Conservation (phyloP, 2,113 vertebrate genomes). For the Rynchops niger region DNA sequence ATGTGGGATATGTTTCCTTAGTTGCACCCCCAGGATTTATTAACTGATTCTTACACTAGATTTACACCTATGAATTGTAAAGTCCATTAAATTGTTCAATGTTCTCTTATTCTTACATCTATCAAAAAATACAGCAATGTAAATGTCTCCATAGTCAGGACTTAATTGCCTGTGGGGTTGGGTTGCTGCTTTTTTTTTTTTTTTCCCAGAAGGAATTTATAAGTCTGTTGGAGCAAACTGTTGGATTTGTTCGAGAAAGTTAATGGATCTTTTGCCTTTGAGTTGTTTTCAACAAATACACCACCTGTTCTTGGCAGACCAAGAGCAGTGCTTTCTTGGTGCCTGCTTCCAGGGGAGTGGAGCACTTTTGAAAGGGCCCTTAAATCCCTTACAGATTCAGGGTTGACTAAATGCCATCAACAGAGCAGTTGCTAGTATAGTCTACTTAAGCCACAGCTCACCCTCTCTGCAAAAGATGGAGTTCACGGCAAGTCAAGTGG, state of each 20-base stretch:
- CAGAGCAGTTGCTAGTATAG: not conserved
- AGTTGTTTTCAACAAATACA: not conserved
- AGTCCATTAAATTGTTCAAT: not conserved
- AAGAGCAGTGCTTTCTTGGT: not conserved
- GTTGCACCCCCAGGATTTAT: not conserved
- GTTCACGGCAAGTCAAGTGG: not conserved
- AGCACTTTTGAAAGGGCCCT: not conserved
- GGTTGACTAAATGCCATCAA: not conserved
- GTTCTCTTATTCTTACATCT: not conserved
- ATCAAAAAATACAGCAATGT: not conserved
- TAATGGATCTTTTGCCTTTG: conserved; percentile 14
- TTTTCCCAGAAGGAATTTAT: not conserved
- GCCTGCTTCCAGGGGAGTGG: not conserved
- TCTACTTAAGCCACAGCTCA: not conserved
- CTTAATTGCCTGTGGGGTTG: not conserved
- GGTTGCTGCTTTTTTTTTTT: not conserved
- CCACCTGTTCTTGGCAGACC: not conserved
- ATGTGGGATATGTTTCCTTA: not conserved
- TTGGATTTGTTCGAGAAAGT: not conserved
- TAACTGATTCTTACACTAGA: not conserved
- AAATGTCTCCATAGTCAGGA: not conserved
- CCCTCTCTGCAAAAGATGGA: not conserved
- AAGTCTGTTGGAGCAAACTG: not conserved
- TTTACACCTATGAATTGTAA: not conserved
- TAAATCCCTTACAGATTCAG: not conserved